Conservation (phyloP, 2,888 invertebrate species). For the Colostygia pectinataria region DNA sequence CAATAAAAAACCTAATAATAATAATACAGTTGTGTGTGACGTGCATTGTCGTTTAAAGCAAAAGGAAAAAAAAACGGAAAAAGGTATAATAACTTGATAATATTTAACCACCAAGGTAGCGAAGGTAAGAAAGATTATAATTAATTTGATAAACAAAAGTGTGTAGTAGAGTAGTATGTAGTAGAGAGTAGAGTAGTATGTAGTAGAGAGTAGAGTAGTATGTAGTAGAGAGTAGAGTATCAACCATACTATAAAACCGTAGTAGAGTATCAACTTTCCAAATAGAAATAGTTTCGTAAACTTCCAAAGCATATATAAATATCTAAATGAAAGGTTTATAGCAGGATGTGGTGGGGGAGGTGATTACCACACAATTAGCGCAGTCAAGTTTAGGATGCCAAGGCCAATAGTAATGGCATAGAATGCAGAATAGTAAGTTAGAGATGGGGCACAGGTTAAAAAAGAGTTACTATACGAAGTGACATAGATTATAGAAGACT, state of each 20-base stretch:
- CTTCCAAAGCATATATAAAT: constrained; percentile 5
- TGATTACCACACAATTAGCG: constrained; percentile 13
- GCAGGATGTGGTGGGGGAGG: constrained; percentile 12
- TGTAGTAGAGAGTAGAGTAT: no score
- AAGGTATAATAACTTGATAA: no score
- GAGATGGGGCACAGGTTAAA: background rate
- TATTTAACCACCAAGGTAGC: no score
- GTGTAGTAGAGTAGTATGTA: background rate
- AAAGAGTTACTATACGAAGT: background rate
- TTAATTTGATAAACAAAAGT: background rate
- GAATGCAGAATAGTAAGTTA: background rate
- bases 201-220: no score
- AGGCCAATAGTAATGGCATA: constrained; percentile 4
- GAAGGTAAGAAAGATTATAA: no score
- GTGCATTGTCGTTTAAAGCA: no score
- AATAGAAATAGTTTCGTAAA: background rate
- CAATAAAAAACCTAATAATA: no score
- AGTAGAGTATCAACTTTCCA: background rate
- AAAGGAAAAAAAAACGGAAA: no score
- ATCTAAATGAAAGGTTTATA: constrained; percentile 11
- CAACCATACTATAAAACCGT: constrained; percentile 1
- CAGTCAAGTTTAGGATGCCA: constrained; percentile 20
- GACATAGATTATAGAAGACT: background rate
- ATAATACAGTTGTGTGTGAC: no score
- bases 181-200: no score